These are phyloP conservation scores for Corynorhinus townsendii DNA, from an alignment of 2,113 vertebrate species.

Conservation along the genomic window DNA sequence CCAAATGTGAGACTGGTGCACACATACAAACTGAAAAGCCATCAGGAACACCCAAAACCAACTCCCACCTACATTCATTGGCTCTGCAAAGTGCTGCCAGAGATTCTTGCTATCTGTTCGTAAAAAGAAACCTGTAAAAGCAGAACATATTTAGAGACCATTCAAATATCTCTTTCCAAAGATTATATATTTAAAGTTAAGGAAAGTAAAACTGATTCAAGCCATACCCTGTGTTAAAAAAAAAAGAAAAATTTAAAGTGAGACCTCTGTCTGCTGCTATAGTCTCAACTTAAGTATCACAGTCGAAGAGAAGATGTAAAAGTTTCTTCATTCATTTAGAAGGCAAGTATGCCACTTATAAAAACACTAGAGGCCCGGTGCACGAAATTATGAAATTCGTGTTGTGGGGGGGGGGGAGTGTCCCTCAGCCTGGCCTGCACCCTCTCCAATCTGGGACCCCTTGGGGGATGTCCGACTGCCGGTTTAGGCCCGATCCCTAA, in stretches of 20 bases:
- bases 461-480: no score
- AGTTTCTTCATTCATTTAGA: constrained; percentile 70
- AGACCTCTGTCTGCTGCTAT: constrained; percentile 59
- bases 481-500: no score
- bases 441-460: no score
- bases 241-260: constrained; percentile 58
- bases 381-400: no score
- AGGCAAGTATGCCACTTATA: constrained; percentile 67
- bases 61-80: neutral
- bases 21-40: constrained; percentile 33
- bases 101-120: constrained; percentile 39
- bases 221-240: constrained; percentile 79
- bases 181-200: constrained; percentile 78
- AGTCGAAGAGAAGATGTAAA: constrained; percentile 83
- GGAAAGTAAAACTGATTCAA: constrained; percentile 83
- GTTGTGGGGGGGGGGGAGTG: no score
- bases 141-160: constrained; percentile 79
- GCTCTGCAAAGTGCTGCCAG: constrained; percentile 52
- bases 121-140: constrained; percentile 75
- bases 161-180: constrained; percentile 71
- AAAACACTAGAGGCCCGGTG: constrained; percentile 39
- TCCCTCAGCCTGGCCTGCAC: no score
- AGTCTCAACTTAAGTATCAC: constrained; percentile 80
- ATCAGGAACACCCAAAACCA: constrained; percentile 37
- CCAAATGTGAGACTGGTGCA: constrained; percentile 29